phyloP scores from a whole-genome alignment of 2,113 vertebrate species.

The Sakesphorus luctuosus region DNA sequence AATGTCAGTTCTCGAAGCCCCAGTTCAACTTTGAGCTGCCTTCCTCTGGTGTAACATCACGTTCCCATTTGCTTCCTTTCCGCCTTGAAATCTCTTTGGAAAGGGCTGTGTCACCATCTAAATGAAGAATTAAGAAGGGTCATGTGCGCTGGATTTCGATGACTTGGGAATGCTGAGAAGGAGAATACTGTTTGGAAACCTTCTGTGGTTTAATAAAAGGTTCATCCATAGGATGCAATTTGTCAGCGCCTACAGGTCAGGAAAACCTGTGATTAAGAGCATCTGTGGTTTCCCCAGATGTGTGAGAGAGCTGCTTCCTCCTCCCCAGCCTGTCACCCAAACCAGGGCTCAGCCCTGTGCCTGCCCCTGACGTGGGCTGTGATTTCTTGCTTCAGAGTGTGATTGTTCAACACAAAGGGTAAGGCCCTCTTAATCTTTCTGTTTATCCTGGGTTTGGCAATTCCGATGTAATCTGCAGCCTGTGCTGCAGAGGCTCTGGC shows the following conservation, averaged over 20 bases:
- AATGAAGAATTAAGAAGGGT: neutral
- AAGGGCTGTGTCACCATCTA: neutral
- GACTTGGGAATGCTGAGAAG: neutral
- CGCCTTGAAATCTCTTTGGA: neutral
- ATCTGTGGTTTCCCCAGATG: constrained; percentile 52
- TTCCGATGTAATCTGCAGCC: constrained; percentile 45
- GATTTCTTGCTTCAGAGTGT: constrained; percentile 6
- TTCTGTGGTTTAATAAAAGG: constrained; percentile 54
- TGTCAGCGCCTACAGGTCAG: constrained; percentile 57
- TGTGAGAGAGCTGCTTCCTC: neutral
- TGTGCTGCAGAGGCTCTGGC: neutral
- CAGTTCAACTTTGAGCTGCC: neutral
- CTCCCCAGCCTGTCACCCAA: neutral
- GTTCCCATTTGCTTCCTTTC: neutral
- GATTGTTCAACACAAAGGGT: constrained; percentile 50
- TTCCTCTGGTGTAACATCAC: neutral
- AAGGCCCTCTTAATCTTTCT: constrained; percentile 57
- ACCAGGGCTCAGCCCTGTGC: neutral
- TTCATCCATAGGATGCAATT: constrained; percentile 59
- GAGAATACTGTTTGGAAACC: neutral
- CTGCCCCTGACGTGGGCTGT: neutral
- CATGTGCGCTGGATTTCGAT: neutral
- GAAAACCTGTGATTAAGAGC: constrained; percentile 56
- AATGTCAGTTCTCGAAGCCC: neutral
- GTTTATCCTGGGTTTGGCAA: constrained; percentile 56